Evolutionary conservation across 2,113 vertebrate species (phyloP).

Genomic region (Sinocyclocheilus maitianheensis): DNA sequence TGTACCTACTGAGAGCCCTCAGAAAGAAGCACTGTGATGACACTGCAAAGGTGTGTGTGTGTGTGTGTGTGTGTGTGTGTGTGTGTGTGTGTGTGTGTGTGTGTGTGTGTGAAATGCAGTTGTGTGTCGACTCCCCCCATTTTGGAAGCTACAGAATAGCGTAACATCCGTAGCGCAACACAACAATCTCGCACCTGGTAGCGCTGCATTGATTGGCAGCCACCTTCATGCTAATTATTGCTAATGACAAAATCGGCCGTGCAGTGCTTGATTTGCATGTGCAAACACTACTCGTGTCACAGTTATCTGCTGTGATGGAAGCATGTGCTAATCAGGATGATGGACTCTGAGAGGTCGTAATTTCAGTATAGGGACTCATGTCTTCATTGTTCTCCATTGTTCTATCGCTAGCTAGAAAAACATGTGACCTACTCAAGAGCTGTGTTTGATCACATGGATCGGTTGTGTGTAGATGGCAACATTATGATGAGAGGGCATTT

Average conservation of each 20-base stretch:
- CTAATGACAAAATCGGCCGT: constrained; percentile 55
- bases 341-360: constrained; percentile 21
- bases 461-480: neutral
- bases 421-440: constrained; percentile 10
- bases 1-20: constrained; percentile 64
- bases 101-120: too few species aligned
- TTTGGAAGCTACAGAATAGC: neutral
- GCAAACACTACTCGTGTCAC: constrained; percentile 49
- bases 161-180: neutral
- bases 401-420: neutral
- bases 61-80: constrained; percentile 6
- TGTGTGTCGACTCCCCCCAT: neutral
- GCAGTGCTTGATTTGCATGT: constrained; percentile 50
- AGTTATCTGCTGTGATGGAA: constrained; percentile 49
- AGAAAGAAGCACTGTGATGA: constrained; percentile 49
- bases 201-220: constrained; percentile 63
- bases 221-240: constrained; percentile 58
- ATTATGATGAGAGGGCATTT: neutral
- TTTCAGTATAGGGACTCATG: neutral
- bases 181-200: constrained; percentile 50
- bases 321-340: constrained; percentile 50
- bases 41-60: constrained; percentile 29
- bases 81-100: neutral
- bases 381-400: constrained; percentile 16
- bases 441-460: neutral